Base-by-base conservation (phyloP, 2,113 vertebrate genomes). In the Castor canadensis region DNA sequence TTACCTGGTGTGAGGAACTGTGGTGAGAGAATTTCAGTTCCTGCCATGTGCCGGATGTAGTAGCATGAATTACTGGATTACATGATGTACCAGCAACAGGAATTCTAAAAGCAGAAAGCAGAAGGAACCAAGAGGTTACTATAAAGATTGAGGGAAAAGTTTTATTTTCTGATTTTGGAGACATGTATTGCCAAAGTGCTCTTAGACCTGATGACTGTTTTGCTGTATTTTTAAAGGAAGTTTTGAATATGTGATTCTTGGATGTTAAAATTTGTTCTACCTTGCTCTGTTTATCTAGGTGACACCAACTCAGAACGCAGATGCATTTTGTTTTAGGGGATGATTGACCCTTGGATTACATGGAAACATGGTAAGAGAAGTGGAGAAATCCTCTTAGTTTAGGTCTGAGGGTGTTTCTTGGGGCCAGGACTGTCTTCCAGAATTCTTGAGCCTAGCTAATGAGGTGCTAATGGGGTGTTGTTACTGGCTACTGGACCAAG, bases 401-500 rank as follows among this genome's bases (percentile, higher is more conserved):
- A 22, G 20, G 60, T 40, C 15, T 77, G 47, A n/a, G 58, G 73
- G 71, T 94, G 69, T 60, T 77, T 93, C 87, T 6, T 56, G 56
- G 24, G 47, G 56, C 75, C 66, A 88, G 93, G 38, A 69, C 71
- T 83, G 43, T 64, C 49, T 91, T 80, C 72, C 73, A 69, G 79
- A 90, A 93, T 95, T 96, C 86, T 91, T 81, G 58, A 88, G 76
- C 69, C 73, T 38, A 71, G 73, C 89, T 97, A 96, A 96, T 95
- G 97, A 95, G 58, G 94, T 94, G 92, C 95, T 97, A 97, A 95
- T 97, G 92, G 86, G 40, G 58, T 97, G 95, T 92, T 77, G 94
- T 89, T 72, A 73, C 89, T 89, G 95, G 89, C 94, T 88, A 72
- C 95, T 86, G 38, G 62, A 93, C 77, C 87, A 54, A 72, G 92